Evolutionary conservation across 1,140 invertebrate genomes (phyloP), one percentile per base, ranked within the genome.

Genomic region (Drosophila sechellia): DNA sequence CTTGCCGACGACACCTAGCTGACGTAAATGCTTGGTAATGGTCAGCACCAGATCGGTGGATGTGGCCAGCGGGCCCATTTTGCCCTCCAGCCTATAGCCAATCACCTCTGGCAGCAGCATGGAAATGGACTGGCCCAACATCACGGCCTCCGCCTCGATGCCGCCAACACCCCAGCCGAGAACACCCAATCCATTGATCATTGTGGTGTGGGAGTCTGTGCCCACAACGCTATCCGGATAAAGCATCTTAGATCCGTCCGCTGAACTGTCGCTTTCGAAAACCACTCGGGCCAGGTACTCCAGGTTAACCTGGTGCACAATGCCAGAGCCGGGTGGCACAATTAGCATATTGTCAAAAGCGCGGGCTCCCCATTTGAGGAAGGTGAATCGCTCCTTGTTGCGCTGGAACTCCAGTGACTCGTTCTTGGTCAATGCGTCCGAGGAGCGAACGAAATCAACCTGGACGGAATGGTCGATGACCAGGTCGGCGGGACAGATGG

Each of bases 391-490:
- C 92, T 99, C 99, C 85, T 96, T 96, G 92, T 99, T 99, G 63
- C 99, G 95, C 92, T 98, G 96, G 93, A 99, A 99, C 93, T 99
- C 99, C 37, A 99, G 90, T 48, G 98, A 96, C 93, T 99, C 97
- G 93, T 99, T 99, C 87, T 98, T 98, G 69, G 96, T 94, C 45
- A 99, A 92, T 0, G 99, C 96, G 92, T 98, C 97, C 11, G 95
- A 93, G 71, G 97, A 98, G 92, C 97, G 94, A 5, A 95, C 95
- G 90, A 98, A 98, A 93, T 99, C 98, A 17, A 98, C 98, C 94
- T 99, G 98, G 42, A 99, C 96, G 0, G 98, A 99, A 93, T 99
- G 98, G 94, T 99, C 99, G 73, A 99, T 99, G 31, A 99, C 98
- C 56, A 99, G 94, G 93, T 99, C 99, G 2, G 98, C 97, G 5